Evolutionary conservation across 1,140 invertebrate genomes (phyloP), one percentile per base, ranked within the genome.

Genomic region (Arion vulgaris): DNA sequence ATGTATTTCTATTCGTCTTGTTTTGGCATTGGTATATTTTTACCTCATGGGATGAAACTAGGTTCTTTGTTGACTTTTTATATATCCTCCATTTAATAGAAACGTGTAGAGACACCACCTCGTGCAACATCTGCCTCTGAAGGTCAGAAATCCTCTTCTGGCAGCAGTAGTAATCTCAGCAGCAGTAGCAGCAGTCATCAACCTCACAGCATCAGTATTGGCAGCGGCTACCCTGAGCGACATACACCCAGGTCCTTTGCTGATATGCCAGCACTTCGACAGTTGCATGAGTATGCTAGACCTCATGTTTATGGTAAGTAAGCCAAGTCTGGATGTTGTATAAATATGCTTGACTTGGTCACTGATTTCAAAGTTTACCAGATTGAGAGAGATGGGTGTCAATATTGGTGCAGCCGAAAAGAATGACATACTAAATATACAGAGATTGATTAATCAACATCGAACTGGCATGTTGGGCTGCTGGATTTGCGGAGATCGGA

Each of bases 191-290:
- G 80, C 45, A 32, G 93, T 85, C 85, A 92, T 79, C 87, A 93
- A 87, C 88, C 90, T 45, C 89, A 89, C 9, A 90, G 89, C 83
- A 85, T 74, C 84, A 80, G 77, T 76, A 66, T 66, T 7, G 77
- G 81, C 88, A 95, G 95, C 2, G 95, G 95, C 0, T 96, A 95
- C 73, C 93, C 95, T 87, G 96, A 97, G 83, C 93, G 96, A 84
- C 96, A 95, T 85, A 93, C 93, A 28, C 94, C 95, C 74, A 90
- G 95, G 45, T 94, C 94, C 0, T 98, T 97, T 90, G 85, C 86
- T 32, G 98, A 99, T 89, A 98, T 97, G 0, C 97, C 97, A 5
- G 97, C 98, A 2, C 92, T 99, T 41, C 93, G 97, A 38, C 97
- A 98, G 89, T 93, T 99, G 0, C 93, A 93, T 85, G 94, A 93